Conservation (phyloP, 2,113 vertebrate species). For the Prunella fulvescens region DNA sequence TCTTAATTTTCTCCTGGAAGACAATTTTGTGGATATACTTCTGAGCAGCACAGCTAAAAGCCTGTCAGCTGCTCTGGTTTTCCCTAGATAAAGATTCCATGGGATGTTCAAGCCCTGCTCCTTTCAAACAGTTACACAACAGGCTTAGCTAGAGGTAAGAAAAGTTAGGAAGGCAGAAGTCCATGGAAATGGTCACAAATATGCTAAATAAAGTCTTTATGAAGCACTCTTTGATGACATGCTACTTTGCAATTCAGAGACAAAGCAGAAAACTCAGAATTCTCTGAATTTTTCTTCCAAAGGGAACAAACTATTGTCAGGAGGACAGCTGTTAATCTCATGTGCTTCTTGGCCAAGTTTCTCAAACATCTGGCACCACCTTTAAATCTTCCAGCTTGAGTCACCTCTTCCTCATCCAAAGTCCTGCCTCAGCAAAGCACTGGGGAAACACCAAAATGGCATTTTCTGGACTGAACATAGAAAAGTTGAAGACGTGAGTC, state of each 20-base stretch:
- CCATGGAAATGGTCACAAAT: background rate
- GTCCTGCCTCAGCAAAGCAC: constrained; percentile 52
- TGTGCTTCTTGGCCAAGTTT: constrained; percentile 8
- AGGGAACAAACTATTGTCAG: background rate
- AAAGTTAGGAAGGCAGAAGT: background rate
- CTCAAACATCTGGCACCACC: constrained; percentile 38
- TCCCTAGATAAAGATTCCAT: background rate
- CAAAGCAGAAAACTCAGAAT: background rate
- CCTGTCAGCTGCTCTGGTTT: background rate
- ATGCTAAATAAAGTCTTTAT: background rate
- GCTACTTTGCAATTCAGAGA: background rate
- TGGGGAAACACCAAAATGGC: constrained; percentile 42
- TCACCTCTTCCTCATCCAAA: constrained; percentile 41
- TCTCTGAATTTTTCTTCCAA: background rate
- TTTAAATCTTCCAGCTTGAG: constrained; percentile 8
- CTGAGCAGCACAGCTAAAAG: background rate
- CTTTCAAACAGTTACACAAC: background rate
- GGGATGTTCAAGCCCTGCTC: background rate
- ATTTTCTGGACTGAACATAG: background rate
- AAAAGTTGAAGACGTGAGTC: background rate
- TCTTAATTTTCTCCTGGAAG: constrained; percentile 14
- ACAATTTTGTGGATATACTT: background rate
- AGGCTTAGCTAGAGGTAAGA: background rate
- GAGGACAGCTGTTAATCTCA: constrained; percentile 27
- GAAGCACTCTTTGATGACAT: background rate